These are phyloP conservation scores for Eupeodes corollae DNA, from an alignment of 1,140 invertebrate genomes.

Conservation along the genomic window DNA sequence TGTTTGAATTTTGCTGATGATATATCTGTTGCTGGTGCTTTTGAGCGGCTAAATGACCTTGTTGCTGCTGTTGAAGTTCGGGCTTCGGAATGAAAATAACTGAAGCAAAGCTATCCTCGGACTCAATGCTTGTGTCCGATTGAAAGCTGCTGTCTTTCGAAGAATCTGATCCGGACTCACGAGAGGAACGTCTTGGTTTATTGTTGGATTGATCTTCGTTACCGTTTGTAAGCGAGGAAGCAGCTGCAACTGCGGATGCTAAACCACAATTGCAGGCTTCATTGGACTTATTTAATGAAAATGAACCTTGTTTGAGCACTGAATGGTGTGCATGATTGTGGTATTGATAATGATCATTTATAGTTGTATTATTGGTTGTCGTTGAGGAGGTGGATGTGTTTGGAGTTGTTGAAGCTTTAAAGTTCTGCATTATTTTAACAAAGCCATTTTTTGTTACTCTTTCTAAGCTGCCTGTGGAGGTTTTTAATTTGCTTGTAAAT, in stretches of 20 bases:
- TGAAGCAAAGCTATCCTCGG: constrained; percentile 82
- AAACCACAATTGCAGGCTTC: background rate
- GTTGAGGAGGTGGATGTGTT: background rate
- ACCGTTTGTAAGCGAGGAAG: constrained; percentile 8
- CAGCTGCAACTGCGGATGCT: background rate
- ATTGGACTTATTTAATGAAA: too few relatives aligned
- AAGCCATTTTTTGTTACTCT: constrained; percentile 65
- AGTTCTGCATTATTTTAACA: constrained; percentile 62
- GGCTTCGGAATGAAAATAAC: constrained; percentile 77
- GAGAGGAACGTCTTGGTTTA: constrained; percentile 51
- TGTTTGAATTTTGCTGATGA: constrained; percentile 39
- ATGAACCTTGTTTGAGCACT: background rate
- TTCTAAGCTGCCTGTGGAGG: constrained; percentile 66
- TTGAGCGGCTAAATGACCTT: constrained; percentile 8
- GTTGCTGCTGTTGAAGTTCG: constrained; percentile 29
- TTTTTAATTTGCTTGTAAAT: constrained; percentile 66
- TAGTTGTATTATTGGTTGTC: background rate
- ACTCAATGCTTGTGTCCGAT: constrained; percentile 85
- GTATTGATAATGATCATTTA: background rate
- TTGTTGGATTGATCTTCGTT: constrained; percentile 28
- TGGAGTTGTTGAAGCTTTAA: constrained; percentile 42
- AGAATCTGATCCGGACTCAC: constrained; percentile 79
- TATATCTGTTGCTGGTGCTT: constrained; percentile 20
- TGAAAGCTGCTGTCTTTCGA: constrained; percentile 85
- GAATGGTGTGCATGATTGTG: constrained; percentile 5